Evolutionary conservation across 2,888 invertebrate species (phyloP).

Genomic region (Hirtodrosophila duncani): DNA sequence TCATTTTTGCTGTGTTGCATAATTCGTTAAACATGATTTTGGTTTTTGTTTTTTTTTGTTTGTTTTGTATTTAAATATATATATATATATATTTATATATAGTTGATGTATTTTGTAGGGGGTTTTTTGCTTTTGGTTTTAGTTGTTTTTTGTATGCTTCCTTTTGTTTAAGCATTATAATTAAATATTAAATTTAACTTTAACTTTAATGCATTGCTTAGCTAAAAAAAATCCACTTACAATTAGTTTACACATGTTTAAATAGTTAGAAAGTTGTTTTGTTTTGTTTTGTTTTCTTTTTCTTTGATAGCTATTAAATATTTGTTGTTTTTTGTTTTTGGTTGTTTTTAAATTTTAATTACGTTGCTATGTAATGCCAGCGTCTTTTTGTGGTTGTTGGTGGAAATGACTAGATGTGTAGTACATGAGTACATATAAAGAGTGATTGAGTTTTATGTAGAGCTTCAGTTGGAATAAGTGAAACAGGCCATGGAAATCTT

Average conservation of each 20-base stretch:
- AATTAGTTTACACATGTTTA: conserved; percentile 65
- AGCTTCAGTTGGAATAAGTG: too few relatives aligned
- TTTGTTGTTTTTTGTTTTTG: conserved; percentile 1
- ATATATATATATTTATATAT: conserved; percentile 23
- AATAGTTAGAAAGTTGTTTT: conserved; percentile 43
- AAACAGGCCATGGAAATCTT: too few relatives aligned
- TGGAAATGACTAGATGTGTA: too few relatives aligned
- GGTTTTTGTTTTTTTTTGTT: conserved; percentile 20
- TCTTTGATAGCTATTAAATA: conserved; percentile 5
- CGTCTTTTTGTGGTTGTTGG: too few relatives aligned
- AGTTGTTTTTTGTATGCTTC: conserved; percentile 2
- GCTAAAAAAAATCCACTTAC: conserved; percentile 67
- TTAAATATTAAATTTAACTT: conserved; percentile 53
- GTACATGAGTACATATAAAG: too few relatives aligned
- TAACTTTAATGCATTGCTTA: conserved; percentile 67
- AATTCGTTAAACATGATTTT: conserved; percentile 57
- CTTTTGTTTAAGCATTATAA: conserved; percentile 22
- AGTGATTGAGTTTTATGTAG: too few relatives aligned
- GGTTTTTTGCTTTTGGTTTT: conserved; percentile 24
- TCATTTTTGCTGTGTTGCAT: conserved; percentile 59
- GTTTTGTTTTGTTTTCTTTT: conserved; percentile 7
- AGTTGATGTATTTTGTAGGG: conserved; percentile 53
- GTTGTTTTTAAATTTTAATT: too few relatives aligned
- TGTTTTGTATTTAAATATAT: conserved; percentile 63
- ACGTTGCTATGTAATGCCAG: too few relatives aligned